Evolutionary conservation across 2,888 invertebrate genomes (phyloP).

Genomic region (Heterodera filipjevi): DNA sequence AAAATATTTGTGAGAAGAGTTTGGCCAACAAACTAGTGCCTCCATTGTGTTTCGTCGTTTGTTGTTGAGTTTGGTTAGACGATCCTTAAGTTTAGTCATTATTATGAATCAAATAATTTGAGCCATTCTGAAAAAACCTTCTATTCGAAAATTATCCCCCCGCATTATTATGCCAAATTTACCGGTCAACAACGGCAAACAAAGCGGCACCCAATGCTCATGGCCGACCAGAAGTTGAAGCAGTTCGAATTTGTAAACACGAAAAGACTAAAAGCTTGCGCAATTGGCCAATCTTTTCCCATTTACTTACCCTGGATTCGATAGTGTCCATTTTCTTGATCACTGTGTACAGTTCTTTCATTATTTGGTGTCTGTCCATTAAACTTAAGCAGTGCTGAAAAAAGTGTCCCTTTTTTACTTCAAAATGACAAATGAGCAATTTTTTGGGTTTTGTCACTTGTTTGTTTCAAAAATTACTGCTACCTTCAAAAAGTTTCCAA

Average conservation of each 20-base stretch:
- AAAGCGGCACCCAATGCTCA: constrained; percentile 90
- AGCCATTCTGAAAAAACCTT: background rate
- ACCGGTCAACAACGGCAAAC: constrained; percentile 80
- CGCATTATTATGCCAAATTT: constrained; percentile 49
- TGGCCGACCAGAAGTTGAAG: constrained; percentile 87
- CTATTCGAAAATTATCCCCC: constrained; percentile 31
- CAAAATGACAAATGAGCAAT: background rate
- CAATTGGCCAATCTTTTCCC: background rate
- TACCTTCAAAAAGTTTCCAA: constrained; percentile 86
- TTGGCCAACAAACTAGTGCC: constrained; percentile 46
- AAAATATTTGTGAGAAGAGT: constrained; percentile 54
- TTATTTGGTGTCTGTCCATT: constrained; percentile 91
- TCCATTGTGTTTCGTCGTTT: constrained; percentile 14
- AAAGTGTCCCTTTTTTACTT: too few relatives aligned
- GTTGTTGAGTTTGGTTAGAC: constrained; percentile 10
- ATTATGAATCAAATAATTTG: background rate
- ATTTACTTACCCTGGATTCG: constrained; percentile 69
- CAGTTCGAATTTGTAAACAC: constrained; percentile 89
- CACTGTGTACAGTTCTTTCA: constrained; percentile 83
- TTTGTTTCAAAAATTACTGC: too few relatives aligned
- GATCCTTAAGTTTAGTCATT: constrained; percentile 12
- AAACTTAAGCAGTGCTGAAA: constrained; percentile 84
- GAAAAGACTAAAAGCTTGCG: constrained; percentile 72
- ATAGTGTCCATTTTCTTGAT: constrained; percentile 82
- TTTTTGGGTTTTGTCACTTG: background rate